Conservation (phyloP, 1,140 invertebrate genomes). For the Trichonephila clavata region DNA sequence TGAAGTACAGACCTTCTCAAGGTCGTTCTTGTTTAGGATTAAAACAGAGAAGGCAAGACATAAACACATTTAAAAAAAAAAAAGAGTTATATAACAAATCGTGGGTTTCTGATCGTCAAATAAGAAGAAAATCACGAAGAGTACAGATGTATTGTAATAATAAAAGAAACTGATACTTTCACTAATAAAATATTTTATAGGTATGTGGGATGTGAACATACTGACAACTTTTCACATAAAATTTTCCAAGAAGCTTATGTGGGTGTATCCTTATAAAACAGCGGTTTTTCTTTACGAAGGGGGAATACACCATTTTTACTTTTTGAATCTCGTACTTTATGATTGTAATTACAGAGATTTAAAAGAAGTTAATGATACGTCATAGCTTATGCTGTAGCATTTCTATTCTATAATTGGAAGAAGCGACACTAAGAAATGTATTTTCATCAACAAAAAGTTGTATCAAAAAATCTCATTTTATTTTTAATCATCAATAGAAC, state of each 20-base stretch:
- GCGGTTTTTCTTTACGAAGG: not conserved
- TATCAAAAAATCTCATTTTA: too few relatives aligned
- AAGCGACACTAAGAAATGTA: too few relatives aligned
- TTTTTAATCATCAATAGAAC: too few relatives aligned
- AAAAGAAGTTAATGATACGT: not conserved
- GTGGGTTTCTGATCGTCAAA: not conserved
- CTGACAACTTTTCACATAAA: not conserved
- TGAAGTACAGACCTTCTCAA: slow-evolving; percentile 54
- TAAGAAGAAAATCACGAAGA: not conserved
- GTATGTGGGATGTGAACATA: not conserved
- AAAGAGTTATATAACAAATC: not conserved
- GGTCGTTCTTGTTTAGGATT: slow-evolving; percentile 29
- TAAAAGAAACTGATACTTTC: not conserved
- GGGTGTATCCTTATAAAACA: not conserved
- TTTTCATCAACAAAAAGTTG: too few relatives aligned
- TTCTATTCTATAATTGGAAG: too few relatives aligned
- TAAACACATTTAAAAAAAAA: not conserved
- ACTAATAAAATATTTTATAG: not conserved
- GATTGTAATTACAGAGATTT: not conserved
- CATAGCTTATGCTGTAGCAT: not conserved
- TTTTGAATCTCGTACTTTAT: not conserved
- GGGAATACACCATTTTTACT: not conserved
- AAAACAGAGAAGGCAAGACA: not conserved
- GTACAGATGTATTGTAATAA: not conserved
- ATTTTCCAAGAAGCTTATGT: not conserved